Conservation (phyloP, 2,113 vertebrate species). For the Zootoca vivipara region DNA sequence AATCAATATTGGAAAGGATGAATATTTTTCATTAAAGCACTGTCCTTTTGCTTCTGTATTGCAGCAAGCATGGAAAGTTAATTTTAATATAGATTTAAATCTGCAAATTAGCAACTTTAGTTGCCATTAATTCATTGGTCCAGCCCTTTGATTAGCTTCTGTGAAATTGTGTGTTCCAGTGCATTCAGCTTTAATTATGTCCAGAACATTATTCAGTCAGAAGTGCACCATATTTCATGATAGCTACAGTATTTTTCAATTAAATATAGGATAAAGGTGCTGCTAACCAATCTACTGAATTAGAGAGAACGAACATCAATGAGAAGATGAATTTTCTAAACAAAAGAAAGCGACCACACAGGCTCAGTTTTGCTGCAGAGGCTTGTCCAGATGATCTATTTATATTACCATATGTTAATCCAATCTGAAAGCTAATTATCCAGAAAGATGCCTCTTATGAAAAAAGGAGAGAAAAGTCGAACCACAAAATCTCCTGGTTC, state of each 20-base stretch:
- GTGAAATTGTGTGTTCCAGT: conserved; percentile 1
- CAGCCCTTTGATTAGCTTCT: conserved; percentile 11
- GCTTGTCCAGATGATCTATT: conserved; percentile 35
- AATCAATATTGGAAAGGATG: neutral
- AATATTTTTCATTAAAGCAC: conserved; percentile 3
- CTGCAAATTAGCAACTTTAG: conserved; percentile 27
- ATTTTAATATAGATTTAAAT: conserved; percentile 5
- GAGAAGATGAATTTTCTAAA: conserved; percentile 36
- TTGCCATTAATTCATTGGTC: conserved; percentile 9
- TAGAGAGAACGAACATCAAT: conserved; percentile 14
- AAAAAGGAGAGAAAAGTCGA: conserved; percentile 33
- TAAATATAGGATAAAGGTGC: conserved; percentile 16
- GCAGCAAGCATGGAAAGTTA: conserved; percentile 5
- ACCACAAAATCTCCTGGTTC: conserved; percentile 31
- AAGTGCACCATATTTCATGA: neutral
- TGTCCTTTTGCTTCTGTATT: neutral
- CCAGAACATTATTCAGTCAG: conserved; percentile 5
- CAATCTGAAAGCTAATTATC: conserved; percentile 54
- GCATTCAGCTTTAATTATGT: conserved; percentile 10
- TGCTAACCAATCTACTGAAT: conserved; percentile 43
- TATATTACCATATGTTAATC: conserved; percentile 46
- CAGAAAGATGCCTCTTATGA: conserved; percentile 51
- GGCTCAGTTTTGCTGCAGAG: conserved; percentile 5
- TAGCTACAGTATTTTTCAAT: conserved; percentile 9
- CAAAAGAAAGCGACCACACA: conserved; percentile 18